Evolutionary conservation across 2,113 vertebrate species (phyloP).

Genomic region (Vireo altiloquus): DNA sequence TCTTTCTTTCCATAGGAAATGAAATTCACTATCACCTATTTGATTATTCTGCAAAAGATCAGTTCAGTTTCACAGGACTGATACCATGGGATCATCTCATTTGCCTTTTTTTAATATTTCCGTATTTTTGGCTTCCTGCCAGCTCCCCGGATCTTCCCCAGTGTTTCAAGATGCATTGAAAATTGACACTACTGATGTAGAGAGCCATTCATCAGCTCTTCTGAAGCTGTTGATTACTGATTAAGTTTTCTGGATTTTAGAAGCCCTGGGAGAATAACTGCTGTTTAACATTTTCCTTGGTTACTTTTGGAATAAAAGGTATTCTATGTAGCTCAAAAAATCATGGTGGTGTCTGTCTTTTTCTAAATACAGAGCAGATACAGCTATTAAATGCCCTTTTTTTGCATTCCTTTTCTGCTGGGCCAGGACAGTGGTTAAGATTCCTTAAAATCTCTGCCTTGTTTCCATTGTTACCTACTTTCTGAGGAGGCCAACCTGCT

Average conservation of each 20-base stretch:
- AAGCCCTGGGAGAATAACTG: not conserved
- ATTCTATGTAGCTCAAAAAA: not conserved
- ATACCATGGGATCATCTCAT: not conserved
- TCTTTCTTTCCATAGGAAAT: not conserved
- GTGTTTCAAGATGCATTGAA: not conserved
- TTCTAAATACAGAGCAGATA: not conserved
- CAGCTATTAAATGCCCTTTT: not conserved
- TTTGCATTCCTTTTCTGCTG: not conserved
- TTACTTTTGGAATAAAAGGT: not conserved
- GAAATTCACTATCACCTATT: not conserved
- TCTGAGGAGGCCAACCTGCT: not conserved
- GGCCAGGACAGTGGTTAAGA: not conserved
- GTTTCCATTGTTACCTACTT: not conserved
- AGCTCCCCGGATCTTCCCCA: not conserved
- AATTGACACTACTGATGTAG: not conserved
- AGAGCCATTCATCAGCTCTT: not conserved
- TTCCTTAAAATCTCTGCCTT: not conserved
- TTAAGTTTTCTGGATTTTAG: not conserved
- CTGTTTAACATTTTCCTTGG: not conserved
- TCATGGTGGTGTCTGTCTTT: not conserved
- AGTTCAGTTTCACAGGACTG: not conserved
- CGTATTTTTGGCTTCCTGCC: not conserved
- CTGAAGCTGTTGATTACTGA: conserved; percentile 8
- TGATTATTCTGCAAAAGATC: not conserved
- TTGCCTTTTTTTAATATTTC: not conserved